Evolutionary conservation across 2,113 vertebrate genomes (phyloP).

Genomic region (Catharus minimus): DNA sequence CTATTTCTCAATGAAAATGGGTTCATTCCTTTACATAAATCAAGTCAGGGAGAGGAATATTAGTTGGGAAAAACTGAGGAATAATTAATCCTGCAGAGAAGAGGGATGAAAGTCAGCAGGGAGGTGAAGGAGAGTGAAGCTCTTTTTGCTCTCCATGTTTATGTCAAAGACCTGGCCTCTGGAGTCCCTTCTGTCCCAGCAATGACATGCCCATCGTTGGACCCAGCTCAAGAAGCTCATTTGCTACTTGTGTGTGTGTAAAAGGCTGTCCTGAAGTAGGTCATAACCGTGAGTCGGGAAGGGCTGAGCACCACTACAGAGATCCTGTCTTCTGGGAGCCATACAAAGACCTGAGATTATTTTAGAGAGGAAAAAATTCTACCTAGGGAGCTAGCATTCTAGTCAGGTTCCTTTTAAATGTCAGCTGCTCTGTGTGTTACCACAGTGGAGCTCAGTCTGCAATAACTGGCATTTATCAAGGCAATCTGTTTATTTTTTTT

Average conservation of each 20-base stretch:
- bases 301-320: not conserved
- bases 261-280: constrained; percentile 29
- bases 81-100: not conserved
- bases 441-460: not conserved
- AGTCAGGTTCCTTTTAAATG: constrained; percentile 14
- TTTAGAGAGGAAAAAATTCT: constrained; percentile 17
- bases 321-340: not conserved
- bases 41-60: not conserved
- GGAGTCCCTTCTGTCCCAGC: not conserved
- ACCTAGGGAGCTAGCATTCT: constrained; percentile 1
- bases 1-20: not conserved
- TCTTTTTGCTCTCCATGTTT: not conserved
- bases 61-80: not conserved
- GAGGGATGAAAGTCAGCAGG: not conserved
- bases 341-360: not conserved
- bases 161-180: not conserved
- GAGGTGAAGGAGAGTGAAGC: not conserved
- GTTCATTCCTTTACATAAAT: not conserved
- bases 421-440: constrained; percentile 13
- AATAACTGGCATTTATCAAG: constrained; percentile 51
- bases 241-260: not conserved
- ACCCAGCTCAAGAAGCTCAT: not conserved
- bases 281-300: not conserved
- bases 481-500: constrained; percentile 52
- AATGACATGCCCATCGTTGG: not conserved